Conservation (phyloP, 2,113 vertebrate species). For the Brachirus orientalis region DNA sequence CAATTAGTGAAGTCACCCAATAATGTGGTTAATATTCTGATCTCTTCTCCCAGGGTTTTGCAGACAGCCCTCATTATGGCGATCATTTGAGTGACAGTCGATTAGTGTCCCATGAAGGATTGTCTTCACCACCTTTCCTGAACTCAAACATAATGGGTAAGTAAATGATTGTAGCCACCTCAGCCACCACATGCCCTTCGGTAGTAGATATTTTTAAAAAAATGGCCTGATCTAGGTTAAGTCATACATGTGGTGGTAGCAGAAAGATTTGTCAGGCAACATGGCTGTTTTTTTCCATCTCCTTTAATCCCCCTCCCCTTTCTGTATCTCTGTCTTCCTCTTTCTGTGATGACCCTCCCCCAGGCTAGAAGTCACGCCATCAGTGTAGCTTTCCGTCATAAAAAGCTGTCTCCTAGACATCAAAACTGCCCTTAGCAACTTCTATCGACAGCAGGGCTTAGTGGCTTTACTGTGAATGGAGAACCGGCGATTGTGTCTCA, state of each 20-base stretch:
- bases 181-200: constrained; percentile 80
- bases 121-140: constrained; percentile 98
- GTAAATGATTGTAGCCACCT: constrained; percentile 87
- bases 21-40: constrained; percentile 92
- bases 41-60: constrained; percentile 92
- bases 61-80: constrained; percentile 98
- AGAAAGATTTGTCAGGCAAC: too few species aligned
- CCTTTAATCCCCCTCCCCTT: constrained; percentile 46
- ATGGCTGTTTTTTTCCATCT: constrained; percentile 37
- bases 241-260: constrained; percentile 16
- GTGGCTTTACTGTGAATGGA: constrained; percentile 13
- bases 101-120: constrained; percentile 98
- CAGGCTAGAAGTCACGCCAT: constrained; percentile 75
- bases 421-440: constrained; percentile 62
- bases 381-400: constrained; percentile 80
- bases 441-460: constrained; percentile 34
- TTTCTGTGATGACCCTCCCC: constrained; percentile 77
- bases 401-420: constrained; percentile 67
- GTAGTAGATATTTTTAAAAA: constrained; percentile 56
- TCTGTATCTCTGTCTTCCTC: constrained; percentile 41
- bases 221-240: constrained; percentile 63
- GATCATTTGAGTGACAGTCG: constrained; percentile 99
- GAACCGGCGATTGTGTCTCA: too few species aligned
- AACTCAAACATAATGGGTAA: constrained; percentile 99
- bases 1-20: constrained; percentile 86